Evolutionary conservation across 23 tunicate genomes (phyloP).

Genomic region (Aplidium turbinatum): DNA sequence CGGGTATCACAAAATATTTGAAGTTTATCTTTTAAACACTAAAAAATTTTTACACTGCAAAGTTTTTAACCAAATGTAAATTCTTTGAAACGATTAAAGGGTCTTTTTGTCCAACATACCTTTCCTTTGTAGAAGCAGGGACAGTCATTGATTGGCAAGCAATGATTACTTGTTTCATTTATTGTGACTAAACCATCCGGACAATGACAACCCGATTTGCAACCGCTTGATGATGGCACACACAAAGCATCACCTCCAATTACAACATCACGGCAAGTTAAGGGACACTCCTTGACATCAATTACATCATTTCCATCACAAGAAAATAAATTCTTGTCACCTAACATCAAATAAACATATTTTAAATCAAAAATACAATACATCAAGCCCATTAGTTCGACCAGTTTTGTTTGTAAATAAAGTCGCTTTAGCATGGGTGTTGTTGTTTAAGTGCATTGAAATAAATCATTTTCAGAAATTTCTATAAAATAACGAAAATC

Average conservation of each 20-base stretch:
- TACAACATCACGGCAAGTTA: conserved; percentile 54
- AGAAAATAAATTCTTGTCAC: conserved; percentile 12
- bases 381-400: too few relatives aligned
- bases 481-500: not conserved
- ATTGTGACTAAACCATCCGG: conserved; percentile 56
- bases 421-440: too few relatives aligned
- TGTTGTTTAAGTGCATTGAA: too few relatives aligned
- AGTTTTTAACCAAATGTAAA: conserved; percentile 2
- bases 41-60: not conserved
- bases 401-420: too few relatives aligned
- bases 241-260: conserved; percentile 38
- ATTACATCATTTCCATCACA: conserved; percentile 4
- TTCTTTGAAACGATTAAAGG: too few relatives aligned
- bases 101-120: conserved; percentile 38
- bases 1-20: not conserved
- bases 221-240: conserved; percentile 11
- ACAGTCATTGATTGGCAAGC: conserved; percentile 50
- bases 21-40: not conserved
- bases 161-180: conserved; percentile 18
- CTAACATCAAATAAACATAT: conserved; percentile 17
- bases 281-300: conserved; percentile 31
- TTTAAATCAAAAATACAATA: too few relatives aligned
- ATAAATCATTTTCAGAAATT: too few relatives aligned
- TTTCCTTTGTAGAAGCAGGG: conserved; percentile 45
- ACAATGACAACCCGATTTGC: conserved; percentile 67